Percentiles rank a stretch among this genome's conserved stretches.
Conservation (phyloP, 2,888 invertebrate genomes). For the Caenorhabditis becei region DNA sequence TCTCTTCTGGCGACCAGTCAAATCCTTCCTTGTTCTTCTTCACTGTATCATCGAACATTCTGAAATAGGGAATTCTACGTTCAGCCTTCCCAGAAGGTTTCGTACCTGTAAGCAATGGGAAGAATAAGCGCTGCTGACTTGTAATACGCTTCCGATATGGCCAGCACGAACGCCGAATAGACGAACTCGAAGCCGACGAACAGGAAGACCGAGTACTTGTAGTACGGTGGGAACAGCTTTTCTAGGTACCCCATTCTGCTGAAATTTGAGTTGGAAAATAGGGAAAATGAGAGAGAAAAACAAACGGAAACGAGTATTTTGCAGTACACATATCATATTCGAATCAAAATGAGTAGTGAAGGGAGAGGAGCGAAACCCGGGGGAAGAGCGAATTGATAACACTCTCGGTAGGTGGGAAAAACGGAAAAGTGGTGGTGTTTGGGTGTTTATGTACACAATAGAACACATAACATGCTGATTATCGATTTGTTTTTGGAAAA, state of each 20-base stretch:
- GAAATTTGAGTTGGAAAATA: neutral
- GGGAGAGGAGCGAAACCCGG: constrained; percentile 5
- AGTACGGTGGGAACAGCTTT: constrained; percentile 75
- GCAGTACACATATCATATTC: constrained; percentile 32
- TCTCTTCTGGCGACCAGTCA: constrained; percentile 68
- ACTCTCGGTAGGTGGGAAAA: constrained; percentile 34
- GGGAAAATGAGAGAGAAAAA: neutral
- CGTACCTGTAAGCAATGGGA: constrained; percentile 68
- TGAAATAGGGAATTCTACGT: constrained; percentile 26
- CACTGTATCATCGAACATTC: constrained; percentile 78
- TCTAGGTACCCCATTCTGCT: constrained; percentile 45
- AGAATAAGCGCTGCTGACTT: constrained; percentile 67
- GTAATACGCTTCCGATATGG: constrained; percentile 72
- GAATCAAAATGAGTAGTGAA: constrained; percentile 29
- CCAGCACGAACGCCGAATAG: constrained; percentile 73
- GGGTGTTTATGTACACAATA: constrained; percentile 41
- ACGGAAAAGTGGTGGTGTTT: constrained; percentile 37
- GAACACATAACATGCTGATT: constrained; percentile 32
- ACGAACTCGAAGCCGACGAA: constrained; percentile 76
- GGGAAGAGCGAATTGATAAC: constrained; percentile 37
- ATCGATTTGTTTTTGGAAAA: constrained; percentile 13
- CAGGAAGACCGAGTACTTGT: constrained; percentile 75
- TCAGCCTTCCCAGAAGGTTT: neutral
- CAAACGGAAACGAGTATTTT: neutral
- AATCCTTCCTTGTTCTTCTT: constrained; percentile 66